Conservation (phyloP, 2,888 invertebrate genomes). For the Papilio gigon region DNA sequence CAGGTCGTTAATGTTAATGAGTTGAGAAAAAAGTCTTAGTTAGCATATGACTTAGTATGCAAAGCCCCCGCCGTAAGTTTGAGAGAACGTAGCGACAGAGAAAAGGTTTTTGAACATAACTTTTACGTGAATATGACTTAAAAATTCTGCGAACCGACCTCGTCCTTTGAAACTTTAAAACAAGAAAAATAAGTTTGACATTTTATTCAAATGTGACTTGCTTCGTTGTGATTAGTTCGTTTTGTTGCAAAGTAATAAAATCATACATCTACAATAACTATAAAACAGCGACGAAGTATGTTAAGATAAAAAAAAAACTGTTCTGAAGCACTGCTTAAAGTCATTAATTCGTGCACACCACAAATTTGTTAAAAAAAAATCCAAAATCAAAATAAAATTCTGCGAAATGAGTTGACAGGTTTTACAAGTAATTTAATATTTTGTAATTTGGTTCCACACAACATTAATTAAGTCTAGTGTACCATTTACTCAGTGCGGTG, state of each 20-base stretch:
- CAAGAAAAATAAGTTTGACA: not conserved
- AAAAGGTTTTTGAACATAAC: not conserved
- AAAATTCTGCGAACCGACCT: not conserved
- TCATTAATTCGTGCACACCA: no score
- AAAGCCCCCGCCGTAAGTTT: not conserved
- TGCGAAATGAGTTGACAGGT: no score
- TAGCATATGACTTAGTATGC: not conserved
- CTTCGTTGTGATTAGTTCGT: not conserved
- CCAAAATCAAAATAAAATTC: no score
- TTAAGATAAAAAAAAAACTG: no score
- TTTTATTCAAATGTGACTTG: slow-evolving; percentile 14
- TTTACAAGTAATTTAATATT: not conserved
- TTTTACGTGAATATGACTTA: slow-evolving; percentile 3
- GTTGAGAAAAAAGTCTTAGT: not conserved
- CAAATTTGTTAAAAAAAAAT: no score
- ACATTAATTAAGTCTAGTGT: not conserved
- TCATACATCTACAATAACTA: not conserved
- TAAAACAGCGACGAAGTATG: not conserved
- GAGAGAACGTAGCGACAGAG: slow-evolving; percentile 13
- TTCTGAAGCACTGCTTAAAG: no score
- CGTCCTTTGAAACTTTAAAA: slow-evolving; percentile 13
- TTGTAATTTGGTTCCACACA: not conserved
- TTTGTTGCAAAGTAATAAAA: not conserved
- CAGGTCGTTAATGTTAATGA: not conserved
- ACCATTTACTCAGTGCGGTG: not conserved